These are phyloP conservation scores for Dasyornis broadbenti DNA, from an alignment of 2,113 vertebrate species.

Conservation along the genomic window DNA sequence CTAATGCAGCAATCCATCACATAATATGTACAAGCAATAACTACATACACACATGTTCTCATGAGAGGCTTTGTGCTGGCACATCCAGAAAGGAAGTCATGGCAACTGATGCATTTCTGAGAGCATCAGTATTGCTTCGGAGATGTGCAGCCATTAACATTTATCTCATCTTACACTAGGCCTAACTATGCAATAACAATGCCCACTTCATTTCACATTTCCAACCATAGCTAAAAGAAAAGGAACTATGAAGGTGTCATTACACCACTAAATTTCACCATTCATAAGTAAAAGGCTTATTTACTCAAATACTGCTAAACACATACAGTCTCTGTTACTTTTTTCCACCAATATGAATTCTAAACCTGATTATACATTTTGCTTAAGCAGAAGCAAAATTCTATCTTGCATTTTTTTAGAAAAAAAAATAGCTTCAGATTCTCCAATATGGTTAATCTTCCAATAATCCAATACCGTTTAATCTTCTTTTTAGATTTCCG, in stretches of 20 bases:
- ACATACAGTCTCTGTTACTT: not conserved
- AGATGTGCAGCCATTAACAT: not conserved
- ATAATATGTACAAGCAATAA: not conserved
- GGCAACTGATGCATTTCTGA: not conserved
- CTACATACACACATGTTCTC: not conserved
- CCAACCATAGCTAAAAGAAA: not conserved
- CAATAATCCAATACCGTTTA: no score
- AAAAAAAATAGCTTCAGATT: not conserved
- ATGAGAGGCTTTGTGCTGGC: not conserved
- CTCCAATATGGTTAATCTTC: not conserved
- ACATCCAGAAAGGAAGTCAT: not conserved
- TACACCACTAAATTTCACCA: not conserved
- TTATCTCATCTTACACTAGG: not conserved
- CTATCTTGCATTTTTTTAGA: not conserved
- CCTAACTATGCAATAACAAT: not conserved
- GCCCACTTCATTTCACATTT: not conserved
- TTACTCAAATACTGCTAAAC: not conserved
- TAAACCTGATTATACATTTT: not conserved
- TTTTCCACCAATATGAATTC: not conserved
- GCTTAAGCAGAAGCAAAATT: not conserved
- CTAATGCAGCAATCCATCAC: not conserved
- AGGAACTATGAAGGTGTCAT: not conserved
- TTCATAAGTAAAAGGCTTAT: not conserved
- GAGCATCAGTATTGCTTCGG: rapidly evolving
- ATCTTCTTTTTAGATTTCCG: not conserved